Base-by-base conservation (phyloP, 37 sponge, comb jelly and placozoan genomes). In the Cliona cf. orientalis region DNA sequence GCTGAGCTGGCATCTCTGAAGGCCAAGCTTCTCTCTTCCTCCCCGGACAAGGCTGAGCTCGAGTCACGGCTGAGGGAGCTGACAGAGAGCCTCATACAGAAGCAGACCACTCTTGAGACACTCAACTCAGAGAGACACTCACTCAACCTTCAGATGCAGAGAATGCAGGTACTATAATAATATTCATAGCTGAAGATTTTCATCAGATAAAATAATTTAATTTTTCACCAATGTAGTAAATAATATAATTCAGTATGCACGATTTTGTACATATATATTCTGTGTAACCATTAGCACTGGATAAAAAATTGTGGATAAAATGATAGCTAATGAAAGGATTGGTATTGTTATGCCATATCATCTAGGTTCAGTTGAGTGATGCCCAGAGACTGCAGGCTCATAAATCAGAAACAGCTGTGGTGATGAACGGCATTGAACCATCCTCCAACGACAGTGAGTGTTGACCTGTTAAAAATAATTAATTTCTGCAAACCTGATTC, bases 91-190 rank as follows among this genome's bases (percentile, higher is more conserved):
- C 70, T 96, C 61, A 87, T 96, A 11, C 42, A 76, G 42, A 93
- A 93, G 75, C 97, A 96, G 80, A 91, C 94, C 3, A 62, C 82
- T n/a, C 79, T 93, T 68, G 97, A 96, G 79, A 65, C 89, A 22
- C 73, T 96, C 37, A 91, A 46, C 63, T 39, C 90, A 33, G 97
- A 96, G 75, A 85, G 62, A 62, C 76, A 75, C 69, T 80, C 91
- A 5, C 79, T 93, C 28, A 62, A 83, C 1, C 44, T 93, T 5
- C 93, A 90, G 73, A 78, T 96, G 75, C 89, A 93, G 63, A 83
- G 74, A 77, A n/a, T 79, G 46, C 42, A 83, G 83, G 89, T 88
- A 35, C 14, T 31, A 9, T 42, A 69, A 14, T 49, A 19, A 9
- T 14, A 49, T 9, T 14, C 14, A 66, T 31, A 66, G 66, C 37